Percentiles rank a stretch among this genome's conserved stretches.
phyloP scores from a whole-genome alignment of 2,797 vertebrate species.

The Chromis chromis region DNA sequence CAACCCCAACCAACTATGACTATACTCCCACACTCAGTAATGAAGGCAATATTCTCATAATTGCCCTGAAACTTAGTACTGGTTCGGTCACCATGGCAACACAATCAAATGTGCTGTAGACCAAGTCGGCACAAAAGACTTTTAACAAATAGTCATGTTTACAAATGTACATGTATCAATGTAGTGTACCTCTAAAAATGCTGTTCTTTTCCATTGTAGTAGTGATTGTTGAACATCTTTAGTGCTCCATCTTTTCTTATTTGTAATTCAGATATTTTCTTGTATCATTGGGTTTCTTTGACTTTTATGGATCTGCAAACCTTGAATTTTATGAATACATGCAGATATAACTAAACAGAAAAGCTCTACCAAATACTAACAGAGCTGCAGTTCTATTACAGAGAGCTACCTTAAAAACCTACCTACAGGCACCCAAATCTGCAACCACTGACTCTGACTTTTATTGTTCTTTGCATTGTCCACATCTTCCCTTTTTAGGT shows the following conservation, averaged over 20 bases:
- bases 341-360: too few relatives aligned
- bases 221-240: too few relatives aligned
- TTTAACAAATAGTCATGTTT: slow-evolving; percentile 7
- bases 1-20: slow-evolving; percentile 33
- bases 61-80: slow-evolving; percentile 33
- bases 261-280: too few relatives aligned
- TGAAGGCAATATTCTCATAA: slow-evolving; percentile 55
- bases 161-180: neutral
- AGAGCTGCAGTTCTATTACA: too few relatives aligned
- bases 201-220: too few relatives aligned
- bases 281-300: neutral
- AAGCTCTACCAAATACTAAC: too few relatives aligned
- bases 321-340: too few relatives aligned
- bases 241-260: too few relatives aligned
- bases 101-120: slow-evolving; percentile 21
- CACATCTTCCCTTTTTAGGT: neutral
- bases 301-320: neutral
- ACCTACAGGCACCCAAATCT: neutral
- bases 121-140: slow-evolving; percentile 8
- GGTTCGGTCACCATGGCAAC: slow-evolving; percentile 57
- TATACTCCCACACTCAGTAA: slow-evolving; percentile 47
- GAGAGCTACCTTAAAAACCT: too few relatives aligned
- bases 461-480: neutral
- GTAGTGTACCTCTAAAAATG: too few relatives aligned
- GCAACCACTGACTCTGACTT: neutral